A percentile compares a stretch with the other conserved stretches of the same genome.
These are phyloP conservation scores for Cartodere bifasciata DNA, from an alignment of 2,888 invertebrate genomes.

Conservation along the genomic window DNA sequence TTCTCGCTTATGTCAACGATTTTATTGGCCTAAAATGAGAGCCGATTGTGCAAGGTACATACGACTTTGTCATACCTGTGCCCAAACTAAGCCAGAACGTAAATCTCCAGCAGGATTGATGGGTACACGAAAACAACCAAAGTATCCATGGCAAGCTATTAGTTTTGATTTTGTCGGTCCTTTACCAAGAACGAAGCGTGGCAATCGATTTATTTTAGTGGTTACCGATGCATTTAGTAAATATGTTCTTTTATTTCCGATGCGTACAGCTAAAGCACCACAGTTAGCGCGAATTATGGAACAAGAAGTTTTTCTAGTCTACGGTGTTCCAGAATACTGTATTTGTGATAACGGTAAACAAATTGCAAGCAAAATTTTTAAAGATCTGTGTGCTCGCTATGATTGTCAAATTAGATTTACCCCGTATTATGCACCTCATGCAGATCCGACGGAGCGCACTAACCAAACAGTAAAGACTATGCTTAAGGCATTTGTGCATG, in stretches of 20 bases:
- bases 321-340: slow-evolving; percentile 12
- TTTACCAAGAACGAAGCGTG: slow-evolving; percentile 7
- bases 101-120: slow-evolving; percentile 6
- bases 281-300: slow-evolving; percentile 9
- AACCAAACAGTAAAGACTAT: slow-evolving; percentile 19
- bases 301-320: slow-evolving; percentile 12
- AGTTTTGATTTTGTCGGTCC: slow-evolving; percentile 14
- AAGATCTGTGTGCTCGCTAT: slow-evolving; percentile 3
- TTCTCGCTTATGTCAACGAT: too few relatives aligned
- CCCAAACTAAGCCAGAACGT: slow-evolving; percentile 3
- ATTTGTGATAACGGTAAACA: slow-evolving; percentile 15
- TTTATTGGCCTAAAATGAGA: too few relatives aligned
- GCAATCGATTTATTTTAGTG: slow-evolving; percentile 10
- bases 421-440: slow-evolving; percentile 7
- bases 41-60: slow-evolving; percentile 9
- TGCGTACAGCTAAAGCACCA: slow-evolving; percentile 9
- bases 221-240: slow-evolving; percentile 13
- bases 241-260: slow-evolving; percentile 9
- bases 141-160: slow-evolving; percentile 14
- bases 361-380: slow-evolving; percentile 3
- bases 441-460: slow-evolving; percentile 6
- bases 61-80: slow-evolving; percentile 7
- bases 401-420: slow-evolving; percentile 2
- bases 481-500: slow-evolving; percentile 18
- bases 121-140: slow-evolving; percentile 3